Evolutionary conservation across 2,797 vertebrate species (phyloP).

Genomic region (Molossus molossus): DNA sequence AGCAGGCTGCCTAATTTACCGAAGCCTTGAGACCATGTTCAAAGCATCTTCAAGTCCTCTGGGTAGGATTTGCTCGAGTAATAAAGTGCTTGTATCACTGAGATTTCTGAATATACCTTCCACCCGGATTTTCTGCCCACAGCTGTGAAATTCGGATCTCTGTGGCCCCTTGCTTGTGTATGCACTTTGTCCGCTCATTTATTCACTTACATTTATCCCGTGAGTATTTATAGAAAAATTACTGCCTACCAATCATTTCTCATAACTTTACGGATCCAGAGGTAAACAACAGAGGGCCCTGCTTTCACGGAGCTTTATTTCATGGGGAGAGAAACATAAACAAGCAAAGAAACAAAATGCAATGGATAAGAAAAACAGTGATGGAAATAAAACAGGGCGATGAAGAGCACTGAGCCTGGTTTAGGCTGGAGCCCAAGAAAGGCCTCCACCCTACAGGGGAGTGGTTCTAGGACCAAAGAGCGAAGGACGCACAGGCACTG

Average conservation of each 20-base stretch:
- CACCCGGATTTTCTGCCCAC: background rate
- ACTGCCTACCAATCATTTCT: background rate
- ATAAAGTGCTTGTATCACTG: background rate
- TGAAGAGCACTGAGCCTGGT: background rate
- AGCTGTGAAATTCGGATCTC: background rate
- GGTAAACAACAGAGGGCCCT: background rate
- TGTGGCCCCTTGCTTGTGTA: background rate
- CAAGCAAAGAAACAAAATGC: background rate
- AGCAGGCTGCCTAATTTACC: background rate
- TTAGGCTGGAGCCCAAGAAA: background rate
- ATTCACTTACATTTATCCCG: background rate
- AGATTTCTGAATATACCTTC: background rate
- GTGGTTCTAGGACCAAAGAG: background rate
- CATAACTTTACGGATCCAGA: background rate
- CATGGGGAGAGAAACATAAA: background rate
- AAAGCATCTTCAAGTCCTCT: background rate
- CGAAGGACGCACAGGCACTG: background rate
- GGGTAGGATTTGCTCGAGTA: background rate
- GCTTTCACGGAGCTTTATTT: background rate
- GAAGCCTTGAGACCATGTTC: background rate
- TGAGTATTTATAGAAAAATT: background rate
- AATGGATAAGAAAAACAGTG: background rate
- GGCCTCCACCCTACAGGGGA: background rate
- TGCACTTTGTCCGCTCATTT: background rate
- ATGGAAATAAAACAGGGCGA: background rate